These are phyloP conservation scores for Zaprionus vittiger DNA, from an alignment of 1,140 invertebrate species.

Conservation along the genomic window DNA sequence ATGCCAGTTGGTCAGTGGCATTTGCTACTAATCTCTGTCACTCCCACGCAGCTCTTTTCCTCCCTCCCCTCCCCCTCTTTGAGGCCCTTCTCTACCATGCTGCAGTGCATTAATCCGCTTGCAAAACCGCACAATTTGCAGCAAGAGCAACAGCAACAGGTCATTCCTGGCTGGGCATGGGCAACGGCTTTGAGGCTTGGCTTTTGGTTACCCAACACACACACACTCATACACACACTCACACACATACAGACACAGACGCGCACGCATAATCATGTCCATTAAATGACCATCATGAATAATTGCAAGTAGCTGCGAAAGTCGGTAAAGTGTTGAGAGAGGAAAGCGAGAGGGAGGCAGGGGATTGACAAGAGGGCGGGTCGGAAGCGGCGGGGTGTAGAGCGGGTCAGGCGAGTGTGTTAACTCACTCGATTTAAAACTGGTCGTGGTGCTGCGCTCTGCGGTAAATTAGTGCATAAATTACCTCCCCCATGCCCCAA, in stretches of 20 bases:
- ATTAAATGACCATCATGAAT: slow-evolving; percentile 39
- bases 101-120: slow-evolving; percentile 37
- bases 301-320: slow-evolving; percentile 33
- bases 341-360: not conserved
- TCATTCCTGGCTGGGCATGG: not conserved
- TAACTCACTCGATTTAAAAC: slow-evolving; percentile 38
- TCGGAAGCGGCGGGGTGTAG: not conserved
- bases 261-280: slow-evolving; percentile 17
- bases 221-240: not conserved
- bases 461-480: slow-evolving; percentile 22
- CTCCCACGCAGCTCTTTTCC: too few relatives aligned
- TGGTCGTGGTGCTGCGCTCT: not conserved
- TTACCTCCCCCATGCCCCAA: slow-evolving; percentile 4
- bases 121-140: slow-evolving; percentile 52
- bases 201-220: slow-evolving; percentile 2
- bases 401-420: slow-evolving; percentile 1
- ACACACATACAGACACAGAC: not conserved
- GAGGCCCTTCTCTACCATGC: not conserved
- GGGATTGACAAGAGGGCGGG: not conserved
- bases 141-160: slow-evolving; percentile 27
- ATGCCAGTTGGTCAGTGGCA: not conserved
- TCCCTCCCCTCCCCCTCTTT: not conserved
- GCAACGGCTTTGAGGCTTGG: not conserved
- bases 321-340: slow-evolving; percentile 7
- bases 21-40: not conserved